Percentiles rank a stretch among this genome's conserved stretches.
phyloP scores from a whole-genome alignment of 1,140 invertebrate species.

The Pogonomyrmex barbatus region DNA sequence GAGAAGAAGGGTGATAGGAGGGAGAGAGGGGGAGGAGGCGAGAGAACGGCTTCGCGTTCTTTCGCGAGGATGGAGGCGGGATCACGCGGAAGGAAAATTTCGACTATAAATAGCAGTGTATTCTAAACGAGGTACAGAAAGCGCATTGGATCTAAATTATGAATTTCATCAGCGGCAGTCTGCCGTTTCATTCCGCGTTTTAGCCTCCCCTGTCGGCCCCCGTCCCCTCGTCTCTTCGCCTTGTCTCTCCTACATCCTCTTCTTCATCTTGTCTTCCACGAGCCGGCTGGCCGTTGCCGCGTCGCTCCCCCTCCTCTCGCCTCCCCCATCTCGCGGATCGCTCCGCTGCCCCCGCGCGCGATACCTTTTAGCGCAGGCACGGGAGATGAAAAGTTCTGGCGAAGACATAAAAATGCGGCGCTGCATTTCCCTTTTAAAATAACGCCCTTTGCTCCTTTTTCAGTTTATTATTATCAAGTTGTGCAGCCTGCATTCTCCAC shows the following conservation, averaged over 20 bases:
- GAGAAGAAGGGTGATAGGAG: background rate
- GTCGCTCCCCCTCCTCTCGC: conserved; percentile 36
- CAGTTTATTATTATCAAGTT: conserved; percentile 86
- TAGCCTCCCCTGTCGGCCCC: conserved; percentile 76
- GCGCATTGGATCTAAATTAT: conserved; percentile 87
- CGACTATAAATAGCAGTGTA: conserved; percentile 86
- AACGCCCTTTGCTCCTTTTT: conserved; percentile 85
- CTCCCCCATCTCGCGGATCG: background rate
- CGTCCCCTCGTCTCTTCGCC: conserved; percentile 23
- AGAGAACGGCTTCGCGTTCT: conserved; percentile 46
- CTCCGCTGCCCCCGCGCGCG: conserved; percentile 29
- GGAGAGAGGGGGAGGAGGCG: background rate
- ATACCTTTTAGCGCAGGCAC: conserved; percentile 61
- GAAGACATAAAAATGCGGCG: conserved; percentile 86
- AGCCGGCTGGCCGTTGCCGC: conserved; percentile 68
- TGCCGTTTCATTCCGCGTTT: conserved; percentile 86
- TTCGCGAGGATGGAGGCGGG: conserved; percentile 41
- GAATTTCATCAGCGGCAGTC: conserved; percentile 86
- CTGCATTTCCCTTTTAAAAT: conserved; percentile 86
- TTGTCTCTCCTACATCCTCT: conserved; percentile 63
- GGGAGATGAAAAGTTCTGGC: conserved; percentile 86
- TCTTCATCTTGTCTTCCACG: conserved; percentile 66
- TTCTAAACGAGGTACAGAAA: conserved; percentile 86
- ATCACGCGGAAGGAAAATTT: conserved; percentile 85
- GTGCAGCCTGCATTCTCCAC: conserved; percentile 70